A percentile compares a stretch with the other conserved stretches of the same genome.
Conservation (phyloP, 2,113 vertebrate species). For the Notarius lentiginosus region DNA sequence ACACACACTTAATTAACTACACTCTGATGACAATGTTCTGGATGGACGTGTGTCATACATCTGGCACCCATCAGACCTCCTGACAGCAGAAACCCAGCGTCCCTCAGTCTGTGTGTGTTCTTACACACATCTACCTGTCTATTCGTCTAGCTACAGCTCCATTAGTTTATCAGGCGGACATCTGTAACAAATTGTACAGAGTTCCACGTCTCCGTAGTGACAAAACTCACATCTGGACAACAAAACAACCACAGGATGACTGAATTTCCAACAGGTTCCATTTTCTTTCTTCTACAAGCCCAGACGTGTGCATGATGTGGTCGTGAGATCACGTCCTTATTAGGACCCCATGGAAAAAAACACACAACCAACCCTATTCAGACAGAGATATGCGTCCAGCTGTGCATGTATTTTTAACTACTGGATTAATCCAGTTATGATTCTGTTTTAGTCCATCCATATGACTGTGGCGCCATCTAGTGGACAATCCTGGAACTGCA, state of each 20-base stretch:
- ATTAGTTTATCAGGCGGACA: background rate
- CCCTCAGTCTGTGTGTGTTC: too few relatives aligned
- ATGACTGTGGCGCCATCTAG: background rate
- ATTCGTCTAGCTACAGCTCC: too few relatives aligned
- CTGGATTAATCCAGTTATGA: background rate
- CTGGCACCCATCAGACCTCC: background rate
- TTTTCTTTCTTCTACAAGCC: background rate
- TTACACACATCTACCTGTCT: too few relatives aligned
- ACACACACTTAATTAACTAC: background rate
- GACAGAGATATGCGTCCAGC: background rate
- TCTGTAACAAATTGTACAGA: background rate
- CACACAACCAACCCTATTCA: too few relatives aligned
- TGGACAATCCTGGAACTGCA: background rate
- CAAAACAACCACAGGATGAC: background rate
- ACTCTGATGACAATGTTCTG: background rate
- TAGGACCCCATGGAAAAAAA: background rate
- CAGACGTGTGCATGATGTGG: background rate
- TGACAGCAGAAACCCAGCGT: background rate
- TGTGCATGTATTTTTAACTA: background rate
- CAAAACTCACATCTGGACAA: background rate
- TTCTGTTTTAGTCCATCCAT: background rate
- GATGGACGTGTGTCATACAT: background rate
- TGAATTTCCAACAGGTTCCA: background rate
- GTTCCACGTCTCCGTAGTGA: background rate
- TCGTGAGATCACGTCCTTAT: background rate